Percentiles rank a stretch among this genome's conserved stretches.
Conservation (phyloP, 2,113 vertebrate species). For the Platysteira castanea region DNA sequence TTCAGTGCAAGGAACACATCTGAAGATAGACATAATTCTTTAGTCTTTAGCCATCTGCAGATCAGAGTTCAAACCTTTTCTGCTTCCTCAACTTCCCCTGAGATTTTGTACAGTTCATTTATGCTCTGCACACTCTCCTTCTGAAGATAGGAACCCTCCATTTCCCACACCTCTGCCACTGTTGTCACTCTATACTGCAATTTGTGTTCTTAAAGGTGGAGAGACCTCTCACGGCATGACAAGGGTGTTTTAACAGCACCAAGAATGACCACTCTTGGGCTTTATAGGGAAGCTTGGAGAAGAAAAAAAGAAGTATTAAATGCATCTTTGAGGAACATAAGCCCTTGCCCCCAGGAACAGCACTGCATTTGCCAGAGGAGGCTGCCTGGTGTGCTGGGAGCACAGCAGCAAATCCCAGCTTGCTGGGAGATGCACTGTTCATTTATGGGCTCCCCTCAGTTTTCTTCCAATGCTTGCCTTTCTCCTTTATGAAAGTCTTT, state of each 20-base stretch:
- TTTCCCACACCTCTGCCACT: neutral
- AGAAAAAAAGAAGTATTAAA: neutral
- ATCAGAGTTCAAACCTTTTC: neutral
- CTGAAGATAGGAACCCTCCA: neutral
- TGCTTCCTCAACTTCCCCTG: neutral
- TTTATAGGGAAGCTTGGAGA: neutral
- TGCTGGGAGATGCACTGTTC: neutral
- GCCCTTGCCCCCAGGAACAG: neutral
- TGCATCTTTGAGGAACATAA: neutral
- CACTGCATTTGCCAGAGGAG: neutral
- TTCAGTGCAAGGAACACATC: neutral
- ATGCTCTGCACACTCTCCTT: neutral
- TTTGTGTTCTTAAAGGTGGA: neutral
- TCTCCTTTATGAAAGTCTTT: neutral
- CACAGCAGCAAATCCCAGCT: neutral
- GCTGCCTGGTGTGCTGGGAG: accelerated
- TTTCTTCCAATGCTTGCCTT: neutral
- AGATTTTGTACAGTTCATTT: neutral
- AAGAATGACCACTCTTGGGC: neutral
- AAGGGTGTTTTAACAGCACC: neutral
- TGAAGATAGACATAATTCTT: neutral
- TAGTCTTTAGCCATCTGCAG: neutral
- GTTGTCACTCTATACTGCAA: neutral
- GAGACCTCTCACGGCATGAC: neutral
- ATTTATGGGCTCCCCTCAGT: neutral